Conservation (phyloP, 2,797 vertebrate genomes). For the Miopithecus talapoin region DNA sequence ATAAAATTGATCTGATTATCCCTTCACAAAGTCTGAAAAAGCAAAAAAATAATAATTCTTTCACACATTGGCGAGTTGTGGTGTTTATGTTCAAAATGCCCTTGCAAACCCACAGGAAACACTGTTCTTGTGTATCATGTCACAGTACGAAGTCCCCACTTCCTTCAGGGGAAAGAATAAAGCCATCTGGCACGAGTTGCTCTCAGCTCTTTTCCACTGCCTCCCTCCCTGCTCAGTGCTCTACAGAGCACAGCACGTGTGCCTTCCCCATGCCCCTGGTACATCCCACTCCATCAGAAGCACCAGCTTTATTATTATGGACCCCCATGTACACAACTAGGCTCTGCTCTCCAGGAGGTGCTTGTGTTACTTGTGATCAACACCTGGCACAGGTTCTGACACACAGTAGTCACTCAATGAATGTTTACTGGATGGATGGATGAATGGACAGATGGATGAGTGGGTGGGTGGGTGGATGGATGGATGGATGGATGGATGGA, state of each 20-base stretch:
- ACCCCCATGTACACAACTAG: neutral
- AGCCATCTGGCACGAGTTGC: slow-evolving; percentile 72
- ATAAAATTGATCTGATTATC: slow-evolving; percentile 49
- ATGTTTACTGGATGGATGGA: neutral
- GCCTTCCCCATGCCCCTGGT: neutral
- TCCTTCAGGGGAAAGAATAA: slow-evolving; percentile 62
- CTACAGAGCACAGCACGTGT: neutral
- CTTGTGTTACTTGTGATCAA: neutral
- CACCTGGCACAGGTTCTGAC: neutral
- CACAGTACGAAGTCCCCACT: slow-evolving; percentile 66
- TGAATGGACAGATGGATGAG: neutral
- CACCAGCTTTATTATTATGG: neutral
- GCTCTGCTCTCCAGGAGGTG: neutral
- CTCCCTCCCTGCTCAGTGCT: neutral
- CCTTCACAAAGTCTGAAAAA: slow-evolving; percentile 55
- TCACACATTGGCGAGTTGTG: slow-evolving; percentile 49
- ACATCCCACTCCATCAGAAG: neutral
- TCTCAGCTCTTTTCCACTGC: slow-evolving; percentile 48
- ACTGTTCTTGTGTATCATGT: slow-evolving; percentile 55
- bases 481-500: neutral
- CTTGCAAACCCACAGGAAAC: slow-evolving; percentile 73
- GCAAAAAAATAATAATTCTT: neutral
- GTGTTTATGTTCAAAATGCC: slow-evolving; percentile 69
- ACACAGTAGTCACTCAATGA: neutral
- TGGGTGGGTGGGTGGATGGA: too few relatives aligned